Percentiles rank a stretch among this genome's conserved stretches.
These are phyloP conservation scores for Potorous gilbertii DNA, from an alignment of 2,797 vertebrate genomes.

Conservation along the genomic window DNA sequence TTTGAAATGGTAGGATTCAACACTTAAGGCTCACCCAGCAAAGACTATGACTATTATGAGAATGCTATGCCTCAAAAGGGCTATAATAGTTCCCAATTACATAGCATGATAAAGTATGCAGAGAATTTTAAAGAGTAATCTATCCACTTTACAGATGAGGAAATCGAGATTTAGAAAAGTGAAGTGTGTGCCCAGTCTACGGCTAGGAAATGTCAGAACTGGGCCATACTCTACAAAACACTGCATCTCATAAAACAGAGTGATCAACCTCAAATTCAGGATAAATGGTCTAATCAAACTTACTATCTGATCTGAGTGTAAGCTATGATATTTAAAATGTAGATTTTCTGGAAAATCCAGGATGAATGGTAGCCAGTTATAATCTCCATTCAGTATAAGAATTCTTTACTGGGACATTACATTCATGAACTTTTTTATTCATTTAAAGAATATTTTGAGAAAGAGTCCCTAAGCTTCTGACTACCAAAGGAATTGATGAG, in stretches of 20 bases:
- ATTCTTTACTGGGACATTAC: background rate
- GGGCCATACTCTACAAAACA: background rate
- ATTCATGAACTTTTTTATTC: background rate
- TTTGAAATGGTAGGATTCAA: background rate
- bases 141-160: background rate
- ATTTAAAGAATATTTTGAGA: conserved; percentile 25
- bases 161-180: background rate
- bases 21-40: background rate
- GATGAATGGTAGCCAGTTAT: background rate
- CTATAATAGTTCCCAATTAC: background rate
- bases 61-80: background rate
- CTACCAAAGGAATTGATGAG: background rate
- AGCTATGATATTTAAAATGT: background rate
- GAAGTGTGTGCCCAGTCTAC: background rate
- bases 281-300: background rate
- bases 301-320: background rate
- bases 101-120: background rate
- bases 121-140: background rate
- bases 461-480: conserved; percentile 14
- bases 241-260: background rate
- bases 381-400: background rate
- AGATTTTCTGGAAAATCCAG: background rate
- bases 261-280: background rate
- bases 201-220: background rate
- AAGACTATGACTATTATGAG: background rate